phyloP scores from a whole-genome alignment of 1,140 invertebrate species.

The Magallana gigas region DNA sequence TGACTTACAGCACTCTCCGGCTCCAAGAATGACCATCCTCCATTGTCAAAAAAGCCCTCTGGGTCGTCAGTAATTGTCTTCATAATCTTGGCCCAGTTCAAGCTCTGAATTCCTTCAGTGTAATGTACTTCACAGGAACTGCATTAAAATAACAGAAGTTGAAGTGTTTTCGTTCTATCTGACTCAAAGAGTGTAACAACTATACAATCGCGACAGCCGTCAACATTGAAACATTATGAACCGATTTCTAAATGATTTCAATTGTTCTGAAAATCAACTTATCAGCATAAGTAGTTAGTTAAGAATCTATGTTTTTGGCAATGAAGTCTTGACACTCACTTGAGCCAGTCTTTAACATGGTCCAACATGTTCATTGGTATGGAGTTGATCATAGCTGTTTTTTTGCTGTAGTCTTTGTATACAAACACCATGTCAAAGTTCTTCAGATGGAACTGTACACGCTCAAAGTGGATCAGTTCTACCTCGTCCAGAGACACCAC shows the following conservation, averaged over 20 bases:
- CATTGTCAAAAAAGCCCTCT: constrained; percentile 98
- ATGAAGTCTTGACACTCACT: constrained; percentile 83
- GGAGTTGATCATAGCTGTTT: constrained; percentile 97
- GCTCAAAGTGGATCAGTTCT: constrained; percentile 98
- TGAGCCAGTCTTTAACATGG: constrained; percentile 99
- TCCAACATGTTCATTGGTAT: constrained; percentile 99
- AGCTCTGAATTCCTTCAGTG: constrained; percentile 97
- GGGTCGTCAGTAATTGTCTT: constrained; percentile 99
- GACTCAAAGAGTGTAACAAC: too few relatives aligned
- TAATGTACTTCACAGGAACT: constrained; percentile 97
- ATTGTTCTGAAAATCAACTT: too few relatives aligned
- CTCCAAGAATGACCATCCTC: constrained; percentile 99
- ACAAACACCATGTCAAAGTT: constrained; percentile 99
- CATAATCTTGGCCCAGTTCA: constrained; percentile 99
- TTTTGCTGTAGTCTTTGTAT: constrained; percentile 98
- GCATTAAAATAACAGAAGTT: neutral
- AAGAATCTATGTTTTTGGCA: too few relatives aligned
- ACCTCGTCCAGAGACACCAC: constrained; percentile 98
- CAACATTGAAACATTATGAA: too few relatives aligned
- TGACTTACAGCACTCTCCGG: constrained; percentile 84
- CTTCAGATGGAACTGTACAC: constrained; percentile 98
- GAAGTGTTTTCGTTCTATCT: too few relatives aligned
- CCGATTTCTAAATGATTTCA: too few relatives aligned
- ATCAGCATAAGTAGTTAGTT: neutral
- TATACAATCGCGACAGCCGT: too few relatives aligned